phyloP scores from a whole-genome alignment of 2,888 invertebrate genomes.

The Miltochrista miniata region DNA sequence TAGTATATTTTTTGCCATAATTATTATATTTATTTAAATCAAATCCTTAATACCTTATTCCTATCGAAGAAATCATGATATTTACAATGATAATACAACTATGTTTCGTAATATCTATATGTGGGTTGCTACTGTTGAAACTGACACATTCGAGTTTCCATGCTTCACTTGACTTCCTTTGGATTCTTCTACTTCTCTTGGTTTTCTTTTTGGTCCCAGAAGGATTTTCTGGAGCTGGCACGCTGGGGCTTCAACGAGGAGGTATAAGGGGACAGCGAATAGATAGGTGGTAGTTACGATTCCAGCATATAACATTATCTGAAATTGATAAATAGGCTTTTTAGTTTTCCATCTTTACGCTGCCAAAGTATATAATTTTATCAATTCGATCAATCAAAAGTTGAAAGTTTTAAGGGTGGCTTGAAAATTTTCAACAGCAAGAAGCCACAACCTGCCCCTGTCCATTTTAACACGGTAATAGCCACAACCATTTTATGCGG shows the following conservation, averaged over 20 bases:
- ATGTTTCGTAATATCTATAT: conserved; percentile 45
- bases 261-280: conserved; percentile 63
- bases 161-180: conserved; percentile 66
- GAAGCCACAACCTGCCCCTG: too few relatives aligned
- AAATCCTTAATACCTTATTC: too few relatives aligned
- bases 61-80: too few relatives aligned
- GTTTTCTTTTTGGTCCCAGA: conserved; percentile 60
- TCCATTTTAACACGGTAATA: too few relatives aligned
- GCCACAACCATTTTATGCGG: too few relatives aligned
- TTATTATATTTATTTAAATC: too few relatives aligned
- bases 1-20: too few relatives aligned
- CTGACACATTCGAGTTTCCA: conserved; percentile 68
- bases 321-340: conserved; percentile 15
- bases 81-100: too few relatives aligned
- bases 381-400: too few relatives aligned
- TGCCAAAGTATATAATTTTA: too few relatives aligned
- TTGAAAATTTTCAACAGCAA: too few relatives aligned
- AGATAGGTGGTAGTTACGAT: conserved; percentile 69
- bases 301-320: conserved; percentile 77
- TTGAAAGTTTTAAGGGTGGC: too few relatives aligned
- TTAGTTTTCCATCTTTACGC: background rate
- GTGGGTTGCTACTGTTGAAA: conserved; percentile 75
- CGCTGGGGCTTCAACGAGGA: conserved; percentile 73
- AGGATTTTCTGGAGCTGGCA: conserved; percentile 73
- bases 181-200: conserved; percentile 52